phyloP scores from a whole-genome alignment of 2,113 vertebrate species.

The Siphamia tubifer region DNA sequence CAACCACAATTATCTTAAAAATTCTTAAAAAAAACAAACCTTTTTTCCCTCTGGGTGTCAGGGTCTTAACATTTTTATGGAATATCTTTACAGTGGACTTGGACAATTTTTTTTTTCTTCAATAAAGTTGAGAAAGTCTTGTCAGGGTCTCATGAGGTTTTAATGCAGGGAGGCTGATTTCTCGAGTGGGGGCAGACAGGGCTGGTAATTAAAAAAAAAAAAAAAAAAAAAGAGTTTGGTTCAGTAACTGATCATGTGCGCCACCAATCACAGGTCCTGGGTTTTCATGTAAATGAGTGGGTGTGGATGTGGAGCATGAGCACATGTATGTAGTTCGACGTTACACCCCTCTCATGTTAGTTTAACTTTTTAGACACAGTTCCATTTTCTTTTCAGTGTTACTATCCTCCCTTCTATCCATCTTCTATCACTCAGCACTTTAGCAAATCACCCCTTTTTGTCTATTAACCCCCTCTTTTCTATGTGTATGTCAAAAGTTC shows the following conservation, averaged over 20 bases:
- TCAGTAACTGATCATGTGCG: constrained; percentile 39
- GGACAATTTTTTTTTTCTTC: too few species aligned
- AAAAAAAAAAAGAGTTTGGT: constrained; percentile 43
- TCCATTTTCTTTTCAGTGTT: constrained; percentile 16
- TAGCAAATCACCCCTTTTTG: background rate
- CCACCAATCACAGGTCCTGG: constrained; percentile 22
- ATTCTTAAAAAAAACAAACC: too few species aligned
- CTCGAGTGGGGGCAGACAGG: constrained; percentile 29
- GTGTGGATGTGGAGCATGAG: constrained; percentile 14
- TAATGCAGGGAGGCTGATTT: constrained; percentile 38
- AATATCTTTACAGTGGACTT: too few species aligned
- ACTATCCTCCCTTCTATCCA: background rate
- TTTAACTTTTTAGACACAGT: constrained; percentile 20
- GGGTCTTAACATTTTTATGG: too few species aligned
- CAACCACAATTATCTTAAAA: too few species aligned
- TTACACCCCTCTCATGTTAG: constrained; percentile 23
- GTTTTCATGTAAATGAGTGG: constrained; percentile 41
- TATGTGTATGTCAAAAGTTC: constrained; percentile 56
- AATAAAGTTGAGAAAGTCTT: too few species aligned
- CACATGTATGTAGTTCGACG: background rate
- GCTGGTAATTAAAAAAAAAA: too few species aligned
- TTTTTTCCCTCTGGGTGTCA: too few species aligned
- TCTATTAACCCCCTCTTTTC: constrained; percentile 7
- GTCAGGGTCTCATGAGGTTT: too few species aligned
- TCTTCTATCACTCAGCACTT: constrained; percentile 19